Percentiles rank a stretch among this genome's conserved stretches.
phyloP scores from a whole-genome alignment of 1,140 invertebrate genomes.

The Procambarus virginalis region DNA sequence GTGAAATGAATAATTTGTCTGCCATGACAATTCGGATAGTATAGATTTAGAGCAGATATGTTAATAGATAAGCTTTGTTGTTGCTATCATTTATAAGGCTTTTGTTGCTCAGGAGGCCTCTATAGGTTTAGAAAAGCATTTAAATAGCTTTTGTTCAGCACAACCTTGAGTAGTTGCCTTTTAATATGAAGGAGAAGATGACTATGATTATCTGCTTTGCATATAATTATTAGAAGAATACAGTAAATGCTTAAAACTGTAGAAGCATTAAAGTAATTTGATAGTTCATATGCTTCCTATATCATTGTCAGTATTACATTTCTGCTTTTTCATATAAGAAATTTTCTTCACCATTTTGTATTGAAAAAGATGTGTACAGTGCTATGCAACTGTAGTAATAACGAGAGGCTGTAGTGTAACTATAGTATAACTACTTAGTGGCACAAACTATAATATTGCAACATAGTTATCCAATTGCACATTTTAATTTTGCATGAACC shows the following conservation, averaged over 20 bases:
- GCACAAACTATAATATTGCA: slow-evolving; percentile 3
- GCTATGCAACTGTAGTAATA: slow-evolving; percentile 5
- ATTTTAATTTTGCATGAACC: neutral
- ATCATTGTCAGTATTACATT: neutral
- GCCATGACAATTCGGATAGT: neutral
- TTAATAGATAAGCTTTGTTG: neutral
- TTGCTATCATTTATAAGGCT: neutral
- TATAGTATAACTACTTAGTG: neutral
- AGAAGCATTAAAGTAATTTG: neutral
- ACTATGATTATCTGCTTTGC: neutral
- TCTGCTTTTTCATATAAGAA: neutral
- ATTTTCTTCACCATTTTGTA: neutral
- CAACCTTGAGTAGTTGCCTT: neutral
- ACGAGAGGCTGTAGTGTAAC: neutral
- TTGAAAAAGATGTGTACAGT: neutral
- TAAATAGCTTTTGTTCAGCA: neutral
- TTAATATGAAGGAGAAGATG: neutral
- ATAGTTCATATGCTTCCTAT: neutral
- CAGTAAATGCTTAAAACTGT: neutral
- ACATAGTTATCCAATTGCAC: neutral
- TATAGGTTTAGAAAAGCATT: neutral
- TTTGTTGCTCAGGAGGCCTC: neutral
- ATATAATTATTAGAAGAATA: neutral
- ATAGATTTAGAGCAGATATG: neutral
- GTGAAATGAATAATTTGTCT: neutral